These are phyloP conservation scores for Pachyrhynchus sulphureomaculatus DNA, from an alignment of 1,140 invertebrate species.

Conservation along the genomic window DNA sequence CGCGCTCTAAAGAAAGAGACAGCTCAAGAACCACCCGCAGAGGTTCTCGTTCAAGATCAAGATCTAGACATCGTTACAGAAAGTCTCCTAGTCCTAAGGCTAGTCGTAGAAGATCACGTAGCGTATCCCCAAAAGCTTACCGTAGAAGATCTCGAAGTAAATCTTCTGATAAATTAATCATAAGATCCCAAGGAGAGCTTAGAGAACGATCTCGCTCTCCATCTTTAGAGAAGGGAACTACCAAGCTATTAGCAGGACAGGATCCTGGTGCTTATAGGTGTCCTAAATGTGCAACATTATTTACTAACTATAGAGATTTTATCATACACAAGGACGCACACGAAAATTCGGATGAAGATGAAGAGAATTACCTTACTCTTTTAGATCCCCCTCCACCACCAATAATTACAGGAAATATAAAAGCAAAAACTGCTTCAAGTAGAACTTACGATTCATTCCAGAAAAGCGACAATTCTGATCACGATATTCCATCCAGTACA, in stretches of 20 bases:
- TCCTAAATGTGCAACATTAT: not conserved
- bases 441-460: not conserved
- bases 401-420: not conserved
- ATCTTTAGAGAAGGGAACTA: no score
- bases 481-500: not conserved
- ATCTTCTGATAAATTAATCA: not conserved
- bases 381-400: not conserved
- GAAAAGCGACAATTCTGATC: not conserved
- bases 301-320: conserved; percentile 6
- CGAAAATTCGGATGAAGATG: not conserved
- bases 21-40: no score
- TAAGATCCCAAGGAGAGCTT: no score
- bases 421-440: not conserved
- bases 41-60: no score
- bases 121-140: no score
- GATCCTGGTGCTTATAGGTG: not conserved
- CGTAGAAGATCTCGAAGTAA: not conserved
- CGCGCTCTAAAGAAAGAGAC: no score
- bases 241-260: no score
- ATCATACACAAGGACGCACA: not conserved
- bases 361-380: conserved; percentile 1
- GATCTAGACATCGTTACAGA: no score
- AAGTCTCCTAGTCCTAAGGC: no score
- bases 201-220: no score
- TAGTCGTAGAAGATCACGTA: no score